Base-by-base conservation (phyloP, 2,888 invertebrate genomes). In the Volucella zonaria region DNA sequence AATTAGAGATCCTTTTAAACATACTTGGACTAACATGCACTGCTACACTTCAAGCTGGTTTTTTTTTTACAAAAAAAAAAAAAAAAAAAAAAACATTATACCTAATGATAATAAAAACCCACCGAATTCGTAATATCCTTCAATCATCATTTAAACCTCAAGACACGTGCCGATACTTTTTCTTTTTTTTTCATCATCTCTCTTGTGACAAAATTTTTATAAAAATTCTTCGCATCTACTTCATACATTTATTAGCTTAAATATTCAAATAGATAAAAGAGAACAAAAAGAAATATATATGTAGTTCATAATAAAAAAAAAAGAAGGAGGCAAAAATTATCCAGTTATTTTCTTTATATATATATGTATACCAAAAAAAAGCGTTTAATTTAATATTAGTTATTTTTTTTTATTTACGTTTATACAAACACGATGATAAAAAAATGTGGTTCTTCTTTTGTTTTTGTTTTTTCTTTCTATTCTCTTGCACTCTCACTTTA, bases 351-450 rank as follows among this genome's bases (percentile, higher is more conserved):
- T 64, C 18, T 82, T 74, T 77, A 67, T 75, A 66, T 54, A 66
- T 54, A 76, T 80, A 76, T 81, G 70, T 51, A 66, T 64, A 62
- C 70, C 74, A 83, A 85, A 82, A 86, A 83, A 86, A 87, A 87
- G 87, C 82, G 74, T 86, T 80, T 62, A 67, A 83, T 86, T 80
- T 62, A 67, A 83, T 79, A 79, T 82, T 70, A 74, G 70, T 75
- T 73, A 52, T 56, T 64, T 76, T 70, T 87, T 70, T 74, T 85
- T 77, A 76, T 45, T 74, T 78, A 77, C 86, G 81, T 85, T 77
- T 85, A 77, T 81, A 81, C 81, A 85, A 80, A 85, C 81, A 81
- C 73, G 67, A 77, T 81, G 76, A 77, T 76, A 85, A 73, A 85
- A 81, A 85, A 31, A 62, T 81, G 81, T 73, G 81, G 77, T 83